These are phyloP conservation scores for Chiloscyllium plagiosum DNA, from an alignment of 2,113 vertebrate species.

Conservation along the genomic window DNA sequence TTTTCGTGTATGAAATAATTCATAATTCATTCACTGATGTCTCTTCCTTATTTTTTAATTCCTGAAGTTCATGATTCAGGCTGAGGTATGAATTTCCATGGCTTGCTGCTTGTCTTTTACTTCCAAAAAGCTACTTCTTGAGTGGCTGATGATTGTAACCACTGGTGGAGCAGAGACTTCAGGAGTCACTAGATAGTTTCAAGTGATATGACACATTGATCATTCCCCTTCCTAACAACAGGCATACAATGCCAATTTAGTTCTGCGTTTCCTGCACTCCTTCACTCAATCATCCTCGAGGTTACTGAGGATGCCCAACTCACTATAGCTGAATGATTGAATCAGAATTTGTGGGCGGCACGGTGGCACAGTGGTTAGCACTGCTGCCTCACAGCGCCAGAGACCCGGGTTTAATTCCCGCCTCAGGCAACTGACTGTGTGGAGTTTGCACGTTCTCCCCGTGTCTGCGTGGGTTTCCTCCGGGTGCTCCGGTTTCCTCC, in stretches of 20 bases:
- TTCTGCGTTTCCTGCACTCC: background rate
- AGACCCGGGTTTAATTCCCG: no score
- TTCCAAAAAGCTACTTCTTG: background rate
- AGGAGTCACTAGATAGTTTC: background rate
- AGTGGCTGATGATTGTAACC: background rate
- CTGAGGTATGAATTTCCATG: background rate
- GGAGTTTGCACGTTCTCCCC: no score
- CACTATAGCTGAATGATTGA: background rate
- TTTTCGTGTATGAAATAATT: background rate
- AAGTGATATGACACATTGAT: background rate
- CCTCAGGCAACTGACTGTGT: no score
- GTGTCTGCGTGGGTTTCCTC: no score
- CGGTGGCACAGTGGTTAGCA: no score
- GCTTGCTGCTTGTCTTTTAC: background rate
- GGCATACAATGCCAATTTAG: background rate
- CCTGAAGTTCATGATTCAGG: background rate
- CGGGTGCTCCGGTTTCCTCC: no score
- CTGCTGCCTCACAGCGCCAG: no score
- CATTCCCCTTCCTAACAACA: background rate
- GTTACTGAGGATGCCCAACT: no score
- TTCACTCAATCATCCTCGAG: background rate
- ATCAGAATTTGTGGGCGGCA: no score
- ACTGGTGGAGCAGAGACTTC: background rate
- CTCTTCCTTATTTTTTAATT: background rate
- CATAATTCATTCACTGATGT: background rate